Conservation (phyloP, 2,113 vertebrate genomes). For the Aspidoscelis tigris region DNA sequence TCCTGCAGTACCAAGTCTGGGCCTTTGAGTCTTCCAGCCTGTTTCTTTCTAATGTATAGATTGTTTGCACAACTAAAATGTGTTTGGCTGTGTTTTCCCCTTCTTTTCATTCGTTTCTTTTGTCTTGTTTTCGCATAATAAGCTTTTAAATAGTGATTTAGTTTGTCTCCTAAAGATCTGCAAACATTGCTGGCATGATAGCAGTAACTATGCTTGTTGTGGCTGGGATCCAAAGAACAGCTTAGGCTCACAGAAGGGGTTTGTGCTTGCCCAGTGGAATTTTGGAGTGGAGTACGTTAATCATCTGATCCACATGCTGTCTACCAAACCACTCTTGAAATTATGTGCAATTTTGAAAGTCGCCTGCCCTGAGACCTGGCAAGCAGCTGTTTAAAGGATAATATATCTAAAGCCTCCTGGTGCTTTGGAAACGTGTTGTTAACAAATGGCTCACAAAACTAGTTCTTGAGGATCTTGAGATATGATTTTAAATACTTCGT, state of each 20-base stretch:
- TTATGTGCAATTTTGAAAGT: not conserved
- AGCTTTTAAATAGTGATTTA: not conserved
- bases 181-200: conserved; percentile 5
- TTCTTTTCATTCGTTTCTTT: not conserved
- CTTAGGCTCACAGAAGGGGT: not conserved
- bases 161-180: not conserved
- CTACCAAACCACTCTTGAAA: not conserved
- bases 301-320: not conserved
- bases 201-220: not conserved
- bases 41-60: not conserved
- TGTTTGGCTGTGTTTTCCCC: not conserved
- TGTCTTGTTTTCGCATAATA: not conserved
- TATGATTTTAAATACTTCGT: not conserved
- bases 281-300: not conserved
- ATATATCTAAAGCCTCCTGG: not conserved
- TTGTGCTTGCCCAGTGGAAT: not conserved
- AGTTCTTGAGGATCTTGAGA: not conserved
- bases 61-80: too few species aligned
- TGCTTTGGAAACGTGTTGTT: not conserved
- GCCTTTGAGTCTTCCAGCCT: not conserved
- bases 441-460: not conserved
- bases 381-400: not conserved
- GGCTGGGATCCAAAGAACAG: not conserved
- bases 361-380: not conserved
- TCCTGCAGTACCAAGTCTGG: not conserved